Evolutionary conservation across 2,797 vertebrate species (phyloP), one percentile per base, ranked within the genome.

Genomic region (Cyclopterus lumpus): DNA sequence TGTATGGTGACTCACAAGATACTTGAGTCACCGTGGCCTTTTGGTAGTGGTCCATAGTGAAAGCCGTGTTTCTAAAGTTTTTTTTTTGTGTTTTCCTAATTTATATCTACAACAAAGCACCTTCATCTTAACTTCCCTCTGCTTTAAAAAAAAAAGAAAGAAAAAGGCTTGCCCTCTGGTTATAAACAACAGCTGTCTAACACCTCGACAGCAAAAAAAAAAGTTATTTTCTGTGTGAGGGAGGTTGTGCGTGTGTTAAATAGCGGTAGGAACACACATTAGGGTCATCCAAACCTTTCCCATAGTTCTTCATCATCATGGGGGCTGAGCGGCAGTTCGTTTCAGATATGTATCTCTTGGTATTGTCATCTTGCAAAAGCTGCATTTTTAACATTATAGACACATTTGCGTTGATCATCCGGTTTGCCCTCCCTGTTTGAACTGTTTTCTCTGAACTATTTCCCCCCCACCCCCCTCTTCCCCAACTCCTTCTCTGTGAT

Each of bases 121-220:
- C 82, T 77, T 79, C 71, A 63, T 85, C 65, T 81, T 72, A 88
- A 91, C 86, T 88, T 84, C 81, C 76, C 71, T 79, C 51, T 66
- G 79, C 71, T 75, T 77, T 82, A 65, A 81, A 72, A 60, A 76
- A 30, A 30, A 32, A 32, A n/a, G n/a, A n/a, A n/a, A n/a, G n/a
- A n/a, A n/a, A n/a, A 28, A 28, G 49, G 71, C 82, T 86, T 84
- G 81, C 86, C 90, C 88, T 85, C 76, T 59, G 86, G 89, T 75
- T 84, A 79, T 55, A 89, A 81, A 87, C 90, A 87, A 86, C 90
- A 93, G 89, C 91, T 93, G 91, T 86, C 73, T 36, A 84, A 87
- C 88, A 91, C 82, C 71, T 85, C 82, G 73, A 74, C 72, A 82
- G 68, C 66, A 67, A 72, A 40, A 44, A 48, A n/a, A 9, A 4